Percentiles rank a stretch among this genome's conserved stretches.
phyloP scores from a whole-genome alignment of 2,888 invertebrate genomes.

The Thymelicus acteon region DNA sequence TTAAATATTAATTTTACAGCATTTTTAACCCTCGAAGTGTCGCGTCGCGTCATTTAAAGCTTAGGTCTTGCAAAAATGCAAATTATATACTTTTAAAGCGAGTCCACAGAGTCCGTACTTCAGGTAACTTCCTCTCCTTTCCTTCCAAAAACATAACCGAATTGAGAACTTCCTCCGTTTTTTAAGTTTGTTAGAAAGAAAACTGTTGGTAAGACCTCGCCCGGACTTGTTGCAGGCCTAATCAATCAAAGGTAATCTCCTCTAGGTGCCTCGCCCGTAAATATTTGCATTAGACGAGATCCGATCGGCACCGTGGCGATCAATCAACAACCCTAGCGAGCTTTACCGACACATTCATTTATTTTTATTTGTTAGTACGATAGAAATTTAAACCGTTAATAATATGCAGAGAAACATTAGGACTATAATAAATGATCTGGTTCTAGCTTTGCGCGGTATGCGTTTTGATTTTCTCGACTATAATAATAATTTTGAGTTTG shows the following conservation, averaged over 20 bases:
- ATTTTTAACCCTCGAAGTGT: not conserved
- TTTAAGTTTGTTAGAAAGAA: not conserved
- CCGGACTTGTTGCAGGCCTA: slow-evolving; percentile 48
- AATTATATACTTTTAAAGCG: too few species aligned
- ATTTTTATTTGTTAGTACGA: slow-evolving; percentile 36
- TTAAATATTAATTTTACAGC: not conserved
- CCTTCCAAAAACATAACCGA: too few species aligned
- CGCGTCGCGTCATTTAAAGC: too few species aligned
- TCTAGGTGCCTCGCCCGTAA: slow-evolving; percentile 36
- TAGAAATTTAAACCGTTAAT: not conserved
- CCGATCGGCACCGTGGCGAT: slow-evolving; percentile 30
- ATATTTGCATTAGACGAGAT: slow-evolving; percentile 45
- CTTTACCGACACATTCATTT: slow-evolving; percentile 49
- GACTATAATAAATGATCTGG: too few species aligned
- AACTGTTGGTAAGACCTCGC: not conserved
- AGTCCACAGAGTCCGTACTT: too few species aligned
- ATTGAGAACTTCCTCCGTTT: too few species aligned
- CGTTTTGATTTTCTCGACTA: too few species aligned
- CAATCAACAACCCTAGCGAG: slow-evolving; percentile 38
- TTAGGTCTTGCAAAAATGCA: too few species aligned
- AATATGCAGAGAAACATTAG: not conserved
- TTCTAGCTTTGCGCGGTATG: too few species aligned
- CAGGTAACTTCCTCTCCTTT: too few species aligned
- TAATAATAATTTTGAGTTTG: too few species aligned
- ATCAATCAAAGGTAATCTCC: slow-evolving; percentile 46